Evolutionary conservation across 1,140 invertebrate species (phyloP).

Genomic region (Leptinotarsa texana): DNA sequence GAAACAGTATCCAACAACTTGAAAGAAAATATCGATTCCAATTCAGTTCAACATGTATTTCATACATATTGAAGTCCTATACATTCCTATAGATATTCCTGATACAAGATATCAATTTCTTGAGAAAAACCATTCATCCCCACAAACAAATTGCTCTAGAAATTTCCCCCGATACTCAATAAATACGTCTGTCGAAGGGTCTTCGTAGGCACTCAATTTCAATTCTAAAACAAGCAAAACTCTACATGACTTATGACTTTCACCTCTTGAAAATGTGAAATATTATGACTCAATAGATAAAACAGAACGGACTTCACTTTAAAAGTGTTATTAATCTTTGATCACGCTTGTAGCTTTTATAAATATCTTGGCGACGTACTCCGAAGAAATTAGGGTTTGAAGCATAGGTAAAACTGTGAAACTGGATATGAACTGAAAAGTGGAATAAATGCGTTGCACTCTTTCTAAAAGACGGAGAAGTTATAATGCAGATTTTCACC

Average conservation of each 20-base stretch:
- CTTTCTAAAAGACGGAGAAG: too few species aligned
- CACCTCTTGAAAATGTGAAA: slow-evolving; percentile 22
- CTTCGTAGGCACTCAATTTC: neutral
- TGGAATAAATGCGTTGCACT: too few species aligned
- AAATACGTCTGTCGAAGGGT: slow-evolving; percentile 1
- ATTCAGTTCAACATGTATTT: too few species aligned
- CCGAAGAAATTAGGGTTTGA: neutral
- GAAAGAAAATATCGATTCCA: too few species aligned
- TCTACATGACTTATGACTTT: slow-evolving; percentile 4
- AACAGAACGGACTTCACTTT: slow-evolving; percentile 20
- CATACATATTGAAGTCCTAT: too few species aligned
- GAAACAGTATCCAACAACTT: too few species aligned
- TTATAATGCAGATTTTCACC: too few species aligned
- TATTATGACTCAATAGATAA: slow-evolving; percentile 23
- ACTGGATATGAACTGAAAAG: too few species aligned
- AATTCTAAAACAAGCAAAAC: slow-evolving; percentile 10
- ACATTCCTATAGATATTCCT: too few species aligned
- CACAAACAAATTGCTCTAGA: neutral
- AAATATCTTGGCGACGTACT: slow-evolving; percentile 7
- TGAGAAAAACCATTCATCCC: too few species aligned
- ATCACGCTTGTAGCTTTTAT: slow-evolving; percentile 8
- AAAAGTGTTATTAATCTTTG: slow-evolving; percentile 25
- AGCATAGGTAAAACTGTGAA: too few species aligned
- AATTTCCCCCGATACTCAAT: neutral
- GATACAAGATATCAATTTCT: too few species aligned